Base-by-base conservation (phyloP, 2,113 vertebrate species). In the Tichodroma muraria region DNA sequence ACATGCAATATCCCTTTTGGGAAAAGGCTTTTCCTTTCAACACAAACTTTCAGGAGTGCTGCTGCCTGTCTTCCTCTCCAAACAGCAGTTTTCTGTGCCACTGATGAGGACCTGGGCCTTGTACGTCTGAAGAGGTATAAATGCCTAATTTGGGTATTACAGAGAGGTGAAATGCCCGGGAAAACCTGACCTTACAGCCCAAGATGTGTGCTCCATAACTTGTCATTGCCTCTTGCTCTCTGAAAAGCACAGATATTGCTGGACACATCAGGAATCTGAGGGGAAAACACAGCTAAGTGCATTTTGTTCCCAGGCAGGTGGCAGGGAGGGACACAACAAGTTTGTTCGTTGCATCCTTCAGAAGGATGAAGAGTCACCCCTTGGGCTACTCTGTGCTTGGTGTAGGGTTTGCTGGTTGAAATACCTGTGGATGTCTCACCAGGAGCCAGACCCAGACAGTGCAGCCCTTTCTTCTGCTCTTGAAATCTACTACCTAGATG, bases 311-410 rank as follows among this genome's bases (percentile, higher is more conserved):
- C n/a, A 64, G 30, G 35, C 0, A 0, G 37, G 53, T 22, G 27
- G n/a, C 0, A 7, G 45, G 27, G 28, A 80, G 27, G 8, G 21
- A 10, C 0, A 0, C n/a, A n/a, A n/a, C n/a, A n/a, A n/a, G n/a
- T n/a, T n/a, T n/a, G n/a, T n/a, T n/a, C n/a, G n/a, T n/a, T n/a
- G n/a, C n/a, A n/a, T n/a, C n/a, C n/a, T n/a, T n/a, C n/a, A n/a
- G n/a, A n/a, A n/a, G n/a, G 42, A 78, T 3, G 14, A 6, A 44
- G 10, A 19, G 4, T 57, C 7, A 1, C 8, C 20, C 10, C 0
- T 1, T 21, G 2, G 5, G 25, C 50, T 11, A 1, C 37, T 27
- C 27, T 13, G 42, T 44, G 23, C 30, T 56, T n/a, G 35, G 16
- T 0, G 0, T 27, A 21, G 40, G 10, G 16, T 57, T 86, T 52